Evolutionary conservation across 2,797 vertebrate genomes (phyloP), one percentile per base, ranked within the genome.

Genomic region (Onychomys torridus): DNA sequence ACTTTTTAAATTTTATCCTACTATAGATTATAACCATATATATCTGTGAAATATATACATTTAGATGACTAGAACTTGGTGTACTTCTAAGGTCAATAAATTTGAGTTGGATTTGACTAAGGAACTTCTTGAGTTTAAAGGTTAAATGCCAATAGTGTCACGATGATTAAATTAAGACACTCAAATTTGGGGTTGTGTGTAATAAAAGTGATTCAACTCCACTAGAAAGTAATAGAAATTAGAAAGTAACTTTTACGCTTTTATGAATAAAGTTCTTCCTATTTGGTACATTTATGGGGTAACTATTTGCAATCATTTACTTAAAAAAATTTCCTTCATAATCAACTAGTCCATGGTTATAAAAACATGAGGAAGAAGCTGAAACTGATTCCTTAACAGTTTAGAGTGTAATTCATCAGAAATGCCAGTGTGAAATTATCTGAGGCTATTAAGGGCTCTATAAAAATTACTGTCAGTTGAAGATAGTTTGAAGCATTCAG

Each of bases 141-240:
- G 55, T 76, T 84, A 49, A 86, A 95, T 59, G 6, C 1, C 29
- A 90, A 92, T 5, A 82, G 67, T 82, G 10, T 37, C 10, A 82
- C 34, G 12, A n/a, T 76, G 32, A 82, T 92, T 91, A 96, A 93
- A 89, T 16, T 21, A 32, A 88, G 57, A 77, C 40, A 77, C 19
- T 94, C 63, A 79, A 43, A 90, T 92, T 93, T 95, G 40, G 46
- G 3, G 6, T 71, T 81, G 23, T 77, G 13, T 46, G 0, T 40
- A 77, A 34, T 85, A 11, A 91, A 83, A 90, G 49, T 91, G 73
- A 94, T 93, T 97, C 4, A 63, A 83, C 49, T 90, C 37, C 78
- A 79, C 21, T 63, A 83, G 14, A 89, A 85, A 87, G 91, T 65
- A 7, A 93, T 43, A 89, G 46, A 89, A 94, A 87, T 79, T 13